Evolutionary conservation across 2,113 vertebrate genomes (phyloP), one percentile per base, ranked within the genome.

Genomic region (Rafetus swinhoei): DNA sequence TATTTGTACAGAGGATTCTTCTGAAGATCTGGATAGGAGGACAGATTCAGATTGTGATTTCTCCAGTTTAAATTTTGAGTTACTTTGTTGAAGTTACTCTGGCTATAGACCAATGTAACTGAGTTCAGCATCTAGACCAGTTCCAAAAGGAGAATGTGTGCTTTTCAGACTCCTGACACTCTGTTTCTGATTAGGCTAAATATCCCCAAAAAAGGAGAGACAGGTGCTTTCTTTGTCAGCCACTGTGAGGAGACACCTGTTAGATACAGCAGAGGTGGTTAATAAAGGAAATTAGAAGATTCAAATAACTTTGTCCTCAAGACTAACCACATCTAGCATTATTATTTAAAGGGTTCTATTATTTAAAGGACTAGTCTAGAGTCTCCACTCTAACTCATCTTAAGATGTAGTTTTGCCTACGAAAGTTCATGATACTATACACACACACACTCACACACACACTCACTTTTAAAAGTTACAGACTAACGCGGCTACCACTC

Each of bases 181-280:
- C 45, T 45, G 77, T 79, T 86, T 88, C 87, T 69, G 86, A 65
- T 56, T 86, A 85, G 21, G 22, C 85, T 83, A 81, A 22, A 35
- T 2, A 62, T 45, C 5, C 82, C 79, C 35, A 90, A 85, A 89
- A 82, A 25, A 1, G 3, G 2, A 3, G 3, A 12, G 4, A 94
- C 39, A 12, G 15, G 3, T 69, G 29, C 16, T 80, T 62, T 85
- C 24, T 53, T 18, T 11, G 15, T 79, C 83, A 95, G 54, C 25
- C 25, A 76, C 54, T 92, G 32, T 12, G 1, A 81, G n/a, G 76
- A 88, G 95, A 65, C 4, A 21, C 2, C n/a, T 7, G 24, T 39
- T 84, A 88, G 39, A 76, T 5, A 81, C 1, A 54, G 13, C 18
- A 90, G 7, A 86, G 22, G 22, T 10, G 35, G 25, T 76, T 45